These are phyloP conservation scores for Chirona hameri DNA, from an alignment of 2,888 invertebrate species.

Conservation along the genomic window DNA sequence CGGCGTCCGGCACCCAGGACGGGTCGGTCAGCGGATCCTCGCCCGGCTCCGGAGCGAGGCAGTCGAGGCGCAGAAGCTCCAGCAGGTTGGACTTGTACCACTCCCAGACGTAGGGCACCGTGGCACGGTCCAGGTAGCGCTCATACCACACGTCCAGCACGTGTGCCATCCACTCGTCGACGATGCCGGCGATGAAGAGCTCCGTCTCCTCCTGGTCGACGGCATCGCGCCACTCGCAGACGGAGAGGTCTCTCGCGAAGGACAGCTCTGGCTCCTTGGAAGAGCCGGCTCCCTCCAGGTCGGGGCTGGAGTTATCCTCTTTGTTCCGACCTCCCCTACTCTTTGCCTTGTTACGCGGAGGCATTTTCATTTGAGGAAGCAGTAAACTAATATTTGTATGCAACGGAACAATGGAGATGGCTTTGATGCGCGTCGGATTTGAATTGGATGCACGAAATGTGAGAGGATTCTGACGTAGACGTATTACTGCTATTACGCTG, in stretches of 20 bases:
- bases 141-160: constrained; percentile 22
- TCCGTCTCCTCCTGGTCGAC: not conserved
- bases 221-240: not conserved
- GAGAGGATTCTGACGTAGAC: not conserved
- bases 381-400: not conserved
- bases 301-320: not conserved
- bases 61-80: constrained; percentile 6
- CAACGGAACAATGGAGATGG: not conserved
- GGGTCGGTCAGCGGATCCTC: not conserved
- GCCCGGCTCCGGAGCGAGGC: not conserved
- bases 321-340: not conserved
- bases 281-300: not conserved
- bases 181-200: constrained; percentile 23
- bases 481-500: not conserved
- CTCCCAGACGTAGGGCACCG: constrained; percentile 4
- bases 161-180: not conserved
- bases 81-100: constrained; percentile 3
- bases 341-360: not conserved
- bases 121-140: constrained; percentile 6
- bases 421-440: not conserved
- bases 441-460: not conserved
- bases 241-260: not conserved
- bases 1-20: not conserved
- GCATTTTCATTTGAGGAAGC: not conserved
- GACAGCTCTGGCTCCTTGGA: not conserved